Percentiles rank a stretch among this genome's conserved stretches.
Evolutionary conservation across 53 echinoderm and acorn worm genomes (phyloP).

Genomic region (Holothuria leucospilota): DNA sequence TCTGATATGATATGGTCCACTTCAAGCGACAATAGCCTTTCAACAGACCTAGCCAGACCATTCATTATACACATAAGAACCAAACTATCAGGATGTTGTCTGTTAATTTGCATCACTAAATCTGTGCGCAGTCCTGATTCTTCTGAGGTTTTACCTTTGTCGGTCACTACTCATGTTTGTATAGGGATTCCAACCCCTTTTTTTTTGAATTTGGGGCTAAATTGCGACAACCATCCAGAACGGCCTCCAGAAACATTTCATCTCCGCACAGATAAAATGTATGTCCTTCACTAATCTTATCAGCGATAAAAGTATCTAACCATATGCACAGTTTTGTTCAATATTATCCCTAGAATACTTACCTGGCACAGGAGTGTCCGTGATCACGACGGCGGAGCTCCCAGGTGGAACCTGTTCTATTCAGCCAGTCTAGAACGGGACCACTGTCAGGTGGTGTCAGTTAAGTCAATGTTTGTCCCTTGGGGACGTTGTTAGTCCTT

Average conservation of each 20-base stretch:
- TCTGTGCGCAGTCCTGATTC: constrained; percentile 46
- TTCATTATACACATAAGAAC: background rate
- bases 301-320: background rate
- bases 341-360: too few species aligned
- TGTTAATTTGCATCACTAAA: constrained; percentile 35
- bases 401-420: too few species aligned
- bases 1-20: constrained; percentile 53
- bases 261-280: constrained; percentile 64
- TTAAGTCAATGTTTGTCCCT: too few species aligned
- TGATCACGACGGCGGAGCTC: too few species aligned
- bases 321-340: constrained; percentile 18
- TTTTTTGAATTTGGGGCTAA: constrained; percentile 60
- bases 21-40: constrained; percentile 57
- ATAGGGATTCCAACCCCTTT: constrained; percentile 80
- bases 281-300: background rate
- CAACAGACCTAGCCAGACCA: constrained; percentile 22
- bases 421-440: too few species aligned
- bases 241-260: constrained; percentile 75
- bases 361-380: too few species aligned
- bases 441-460: too few species aligned
- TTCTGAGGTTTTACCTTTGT: constrained; percentile 49
- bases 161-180: constrained; percentile 14
- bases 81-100: background rate
- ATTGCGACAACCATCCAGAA: constrained; percentile 65
- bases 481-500: too few species aligned